phyloP scores from a whole-genome alignment of 2,797 vertebrate species.

The Tokudaia tokunoshimensis region DNA sequence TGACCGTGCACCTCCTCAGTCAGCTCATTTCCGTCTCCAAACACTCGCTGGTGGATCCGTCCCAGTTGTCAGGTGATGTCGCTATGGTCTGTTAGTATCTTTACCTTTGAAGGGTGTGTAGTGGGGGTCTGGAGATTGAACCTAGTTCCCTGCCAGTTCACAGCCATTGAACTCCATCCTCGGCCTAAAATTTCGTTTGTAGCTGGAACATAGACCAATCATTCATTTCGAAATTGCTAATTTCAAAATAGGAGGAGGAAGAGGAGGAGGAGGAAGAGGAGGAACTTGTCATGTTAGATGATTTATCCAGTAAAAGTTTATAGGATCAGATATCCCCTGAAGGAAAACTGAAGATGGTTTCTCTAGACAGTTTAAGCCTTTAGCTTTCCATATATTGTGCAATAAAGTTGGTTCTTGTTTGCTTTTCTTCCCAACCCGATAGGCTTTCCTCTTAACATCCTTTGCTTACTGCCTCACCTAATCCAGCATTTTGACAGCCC shows the following conservation, averaged over 20 bases:
- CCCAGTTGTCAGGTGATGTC: slow-evolving; percentile 94
- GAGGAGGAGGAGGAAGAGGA: too few relatives aligned
- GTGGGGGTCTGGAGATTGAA: background rate
- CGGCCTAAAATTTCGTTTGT: background rate
- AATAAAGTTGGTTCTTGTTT: slow-evolving; percentile 78
- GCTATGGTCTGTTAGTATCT: background rate
- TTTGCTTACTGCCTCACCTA: slow-evolving; percentile 98
- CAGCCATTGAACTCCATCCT: background rate
- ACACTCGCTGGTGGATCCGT: slow-evolving; percentile 95
- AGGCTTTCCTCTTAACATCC: slow-evolving; percentile 99
- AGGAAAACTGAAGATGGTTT: slow-evolving; percentile 62
- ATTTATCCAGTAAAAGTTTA: slow-evolving; percentile 32
- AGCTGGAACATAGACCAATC: background rate
- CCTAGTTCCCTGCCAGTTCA: background rate
- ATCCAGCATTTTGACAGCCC: slow-evolving; percentile 99
- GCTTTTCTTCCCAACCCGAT: slow-evolving; percentile 69
- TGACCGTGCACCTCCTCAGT: slow-evolving; percentile 98
- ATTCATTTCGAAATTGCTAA: slow-evolving; percentile 60
- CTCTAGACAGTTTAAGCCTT: slow-evolving; percentile 20
- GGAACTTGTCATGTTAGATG: background rate
- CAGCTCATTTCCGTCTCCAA: slow-evolving; percentile 97
- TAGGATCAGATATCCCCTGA: background rate
- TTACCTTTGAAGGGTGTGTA: background rate
- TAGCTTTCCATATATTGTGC: slow-evolving; percentile 64
- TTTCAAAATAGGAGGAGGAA: background rate